Evolutionary conservation across 2,113 vertebrate genomes (phyloP).

Genomic region (Mesembrinibis cayennensis): DNA sequence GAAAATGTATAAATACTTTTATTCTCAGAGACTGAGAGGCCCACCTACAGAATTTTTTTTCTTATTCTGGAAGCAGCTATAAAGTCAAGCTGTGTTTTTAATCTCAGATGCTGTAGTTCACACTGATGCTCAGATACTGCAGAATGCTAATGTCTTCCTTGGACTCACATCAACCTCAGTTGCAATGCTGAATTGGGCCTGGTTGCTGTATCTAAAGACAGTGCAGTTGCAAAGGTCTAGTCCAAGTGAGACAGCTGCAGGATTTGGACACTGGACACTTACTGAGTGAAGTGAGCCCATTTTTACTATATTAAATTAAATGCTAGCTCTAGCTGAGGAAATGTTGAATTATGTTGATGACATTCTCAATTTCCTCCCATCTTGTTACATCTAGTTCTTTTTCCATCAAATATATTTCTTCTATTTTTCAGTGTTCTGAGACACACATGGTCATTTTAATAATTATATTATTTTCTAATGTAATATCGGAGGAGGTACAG

Average conservation of each 20-base stretch:
- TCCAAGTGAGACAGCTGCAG: background rate
- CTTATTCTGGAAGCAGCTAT: background rate
- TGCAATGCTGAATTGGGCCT: background rate
- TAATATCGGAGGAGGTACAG: background rate
- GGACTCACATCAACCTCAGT: background rate
- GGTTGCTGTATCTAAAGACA: background rate
- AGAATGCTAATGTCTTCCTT: background rate
- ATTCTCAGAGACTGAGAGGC: background rate
- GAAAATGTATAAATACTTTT: background rate
- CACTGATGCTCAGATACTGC: background rate
- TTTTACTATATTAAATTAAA: background rate
- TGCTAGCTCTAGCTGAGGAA: background rate
- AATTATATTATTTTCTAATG: background rate
- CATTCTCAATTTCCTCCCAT: background rate
- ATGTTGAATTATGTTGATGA: background rate
- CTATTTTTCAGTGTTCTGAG: background rate
- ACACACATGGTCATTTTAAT: background rate
- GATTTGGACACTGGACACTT: background rate
- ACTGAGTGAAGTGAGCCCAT: background rate
- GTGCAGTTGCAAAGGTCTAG: background rate
- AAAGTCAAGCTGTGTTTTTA: background rate
- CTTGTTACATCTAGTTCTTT: background rate
- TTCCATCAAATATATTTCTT: background rate
- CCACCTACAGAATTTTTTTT: background rate
- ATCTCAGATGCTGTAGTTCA: background rate